Percentiles rank a stretch among this genome's conserved stretches.
Conservation (phyloP, 2,888 invertebrate species). For the Himalopsyche japonica region DNA sequence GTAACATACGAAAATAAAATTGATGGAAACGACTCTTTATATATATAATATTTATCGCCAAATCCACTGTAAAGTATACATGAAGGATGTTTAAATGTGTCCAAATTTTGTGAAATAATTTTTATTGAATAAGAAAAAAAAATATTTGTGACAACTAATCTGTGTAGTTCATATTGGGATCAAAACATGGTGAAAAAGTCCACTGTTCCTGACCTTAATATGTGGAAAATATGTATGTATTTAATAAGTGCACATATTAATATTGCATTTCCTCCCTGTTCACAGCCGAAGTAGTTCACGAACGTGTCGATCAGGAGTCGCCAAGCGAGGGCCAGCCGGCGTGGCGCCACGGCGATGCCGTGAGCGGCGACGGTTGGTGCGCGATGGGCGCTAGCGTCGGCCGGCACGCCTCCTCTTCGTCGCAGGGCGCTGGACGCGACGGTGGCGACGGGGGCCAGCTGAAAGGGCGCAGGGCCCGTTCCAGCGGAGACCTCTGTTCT, state of each 20-base stretch:
- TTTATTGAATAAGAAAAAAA: no score
- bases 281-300: neutral
- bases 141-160: no score
- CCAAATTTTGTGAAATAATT: no score
- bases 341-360: slow-evolving; percentile 26
- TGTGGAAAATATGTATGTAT: no score
- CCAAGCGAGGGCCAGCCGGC: slow-evolving; percentile 5
- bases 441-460: slow-evolving; percentile 26
- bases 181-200: no score
- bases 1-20: no score
- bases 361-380: slow-evolving; percentile 29
- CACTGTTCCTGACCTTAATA: no score
- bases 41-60: no score
- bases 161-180: no score
- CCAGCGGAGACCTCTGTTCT: slow-evolving; percentile 76
- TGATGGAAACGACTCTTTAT: no score
- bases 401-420: slow-evolving; percentile 39
- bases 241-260: neutral
- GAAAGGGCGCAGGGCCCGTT: slow-evolving; percentile 72
- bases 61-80: no score
- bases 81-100: no score
- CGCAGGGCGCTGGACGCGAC: slow-evolving; percentile 32
- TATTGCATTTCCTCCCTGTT: neutral
- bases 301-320: neutral
- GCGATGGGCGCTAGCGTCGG: slow-evolving; percentile 41